phyloP scores from a whole-genome alignment of 2,888 invertebrate species.

The Eristalis pertinax region DNA sequence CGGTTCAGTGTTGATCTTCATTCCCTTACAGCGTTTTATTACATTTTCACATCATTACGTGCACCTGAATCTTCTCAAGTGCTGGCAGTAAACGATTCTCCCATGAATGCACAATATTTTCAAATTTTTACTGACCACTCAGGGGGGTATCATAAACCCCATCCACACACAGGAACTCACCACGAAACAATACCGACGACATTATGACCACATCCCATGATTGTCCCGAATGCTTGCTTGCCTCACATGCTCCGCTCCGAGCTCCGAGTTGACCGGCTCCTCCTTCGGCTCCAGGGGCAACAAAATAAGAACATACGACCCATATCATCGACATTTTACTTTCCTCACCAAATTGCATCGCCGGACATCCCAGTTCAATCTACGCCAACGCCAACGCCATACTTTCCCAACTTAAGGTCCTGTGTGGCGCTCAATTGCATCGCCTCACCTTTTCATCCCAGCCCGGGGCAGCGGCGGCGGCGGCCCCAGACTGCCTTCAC shows the following conservation, averaged over 20 bases:
- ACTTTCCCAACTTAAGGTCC: conserved; percentile 50
- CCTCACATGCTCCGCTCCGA: background rate
- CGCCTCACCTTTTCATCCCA: conserved; percentile 3
- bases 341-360: conserved; percentile 65
- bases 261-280: background rate
- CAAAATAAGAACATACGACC: conserved; percentile 60
- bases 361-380: conserved; percentile 55
- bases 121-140: conserved; percentile 69
- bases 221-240: background rate
- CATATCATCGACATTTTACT: conserved; percentile 69
- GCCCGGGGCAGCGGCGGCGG: background rate
- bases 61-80: conserved; percentile 63
- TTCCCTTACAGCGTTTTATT: conserved; percentile 31
- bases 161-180: background rate
- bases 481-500: background rate
- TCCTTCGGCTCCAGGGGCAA: conserved; percentile 8
- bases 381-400: conserved; percentile 59
- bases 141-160: conserved; percentile 20
- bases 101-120: conserved; percentile 69
- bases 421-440: conserved; percentile 44
- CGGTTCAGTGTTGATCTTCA: background rate
- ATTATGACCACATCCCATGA: conserved; percentile 36
- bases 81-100: conserved; percentile 56
- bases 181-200: conserved; percentile 32
- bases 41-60: conserved; percentile 60